These are phyloP conservation scores for Sabatieria punctata DNA, from an alignment of 2,888 invertebrate species.

Conservation along the genomic window DNA sequence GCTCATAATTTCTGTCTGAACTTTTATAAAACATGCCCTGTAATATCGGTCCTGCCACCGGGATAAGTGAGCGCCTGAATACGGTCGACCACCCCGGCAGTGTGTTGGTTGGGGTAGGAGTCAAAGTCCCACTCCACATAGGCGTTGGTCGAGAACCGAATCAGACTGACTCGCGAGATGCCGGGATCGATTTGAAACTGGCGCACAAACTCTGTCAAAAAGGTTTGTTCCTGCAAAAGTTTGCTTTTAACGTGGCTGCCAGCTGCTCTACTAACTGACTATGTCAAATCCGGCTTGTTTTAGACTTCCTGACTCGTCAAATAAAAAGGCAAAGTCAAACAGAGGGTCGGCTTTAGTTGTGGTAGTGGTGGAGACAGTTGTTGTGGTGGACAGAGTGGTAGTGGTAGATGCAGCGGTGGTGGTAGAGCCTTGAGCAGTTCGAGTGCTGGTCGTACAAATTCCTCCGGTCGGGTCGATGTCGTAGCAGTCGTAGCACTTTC, in stretches of 20 bases:
- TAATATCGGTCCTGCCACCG: neutral
- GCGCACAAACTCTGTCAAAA: neutral
- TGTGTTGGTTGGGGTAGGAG: neutral
- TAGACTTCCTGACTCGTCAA: neutral
- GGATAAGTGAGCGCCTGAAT: neutral
- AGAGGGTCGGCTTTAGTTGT: neutral
- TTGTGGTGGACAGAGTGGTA: neutral
- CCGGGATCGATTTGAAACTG: neutral
- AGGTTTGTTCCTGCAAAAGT: neutral
- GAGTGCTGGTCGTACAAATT: neutral
- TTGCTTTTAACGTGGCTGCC: too few species aligned
- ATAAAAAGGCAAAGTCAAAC: neutral
- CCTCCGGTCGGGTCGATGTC: neutral
- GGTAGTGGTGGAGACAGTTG: neutral
- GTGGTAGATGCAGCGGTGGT: neutral
- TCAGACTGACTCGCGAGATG: neutral
- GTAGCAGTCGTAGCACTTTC: neutral
- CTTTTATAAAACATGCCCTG: too few species aligned
- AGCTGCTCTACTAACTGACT: too few species aligned
- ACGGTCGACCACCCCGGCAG: neutral
- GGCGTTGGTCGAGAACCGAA: neutral
- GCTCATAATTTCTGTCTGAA: too few species aligned
- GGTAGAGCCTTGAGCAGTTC: neutral
- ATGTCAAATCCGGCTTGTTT: neutral
- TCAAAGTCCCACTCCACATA: neutral